Conservation (phyloP, 2,797 vertebrate genomes). For the Nannoperca australis region DNA sequence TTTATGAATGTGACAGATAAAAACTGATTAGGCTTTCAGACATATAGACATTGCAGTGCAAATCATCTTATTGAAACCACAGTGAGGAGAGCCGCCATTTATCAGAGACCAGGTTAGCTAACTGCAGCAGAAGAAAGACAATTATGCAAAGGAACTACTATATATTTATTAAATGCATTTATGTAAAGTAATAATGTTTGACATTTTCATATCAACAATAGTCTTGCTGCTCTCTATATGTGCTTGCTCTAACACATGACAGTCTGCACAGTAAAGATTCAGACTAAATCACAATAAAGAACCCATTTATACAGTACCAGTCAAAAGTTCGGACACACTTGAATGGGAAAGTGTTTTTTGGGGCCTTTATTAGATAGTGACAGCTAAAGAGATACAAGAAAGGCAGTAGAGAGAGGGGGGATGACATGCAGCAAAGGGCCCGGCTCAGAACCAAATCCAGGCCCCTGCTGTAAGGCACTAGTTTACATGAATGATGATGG, state of each 20-base stretch:
- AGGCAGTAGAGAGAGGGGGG: too few species aligned
- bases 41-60: background rate
- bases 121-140: background rate
- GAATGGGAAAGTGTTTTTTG: too few species aligned
- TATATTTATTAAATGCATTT: background rate
- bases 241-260: background rate
- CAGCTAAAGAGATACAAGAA: too few species aligned
- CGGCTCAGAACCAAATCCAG: too few species aligned
- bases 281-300: background rate
- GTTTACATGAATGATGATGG: too few species aligned
- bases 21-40: background rate
- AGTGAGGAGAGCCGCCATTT: background rate
- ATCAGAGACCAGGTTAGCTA: background rate
- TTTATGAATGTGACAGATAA: background rate
- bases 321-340: too few species aligned
- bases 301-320: background rate
- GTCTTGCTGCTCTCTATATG: background rate
- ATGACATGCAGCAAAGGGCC: too few species aligned
- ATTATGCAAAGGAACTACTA: background rate
- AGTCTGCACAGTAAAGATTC: background rate
- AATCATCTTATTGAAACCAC: background rate
- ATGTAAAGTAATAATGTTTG: background rate
- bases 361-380: too few species aligned
- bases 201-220: background rate
- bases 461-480: background rate